These are phyloP conservation scores for Polylopha cassiicola DNA, from an alignment of 2,888 invertebrate genomes.

Conservation along the genomic window DNA sequence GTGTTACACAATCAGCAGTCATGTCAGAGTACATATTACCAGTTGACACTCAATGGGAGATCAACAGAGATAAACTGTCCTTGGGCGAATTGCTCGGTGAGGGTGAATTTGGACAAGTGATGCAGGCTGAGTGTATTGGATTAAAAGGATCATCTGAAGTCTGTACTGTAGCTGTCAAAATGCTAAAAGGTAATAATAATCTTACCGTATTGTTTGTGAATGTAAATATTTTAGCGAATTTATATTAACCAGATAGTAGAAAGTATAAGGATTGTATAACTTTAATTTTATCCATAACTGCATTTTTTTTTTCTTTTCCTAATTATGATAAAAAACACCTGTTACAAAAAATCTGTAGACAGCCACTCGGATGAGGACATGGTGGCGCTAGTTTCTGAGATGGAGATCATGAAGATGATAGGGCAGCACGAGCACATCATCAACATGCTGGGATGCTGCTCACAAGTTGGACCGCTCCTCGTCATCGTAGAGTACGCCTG, in stretches of 20 bases:
- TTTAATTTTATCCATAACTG: too few relatives aligned
- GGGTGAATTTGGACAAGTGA: not conserved
- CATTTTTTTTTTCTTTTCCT: not conserved
- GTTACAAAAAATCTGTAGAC: constrained; percentile 81
- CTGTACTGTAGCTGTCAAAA: not conserved
- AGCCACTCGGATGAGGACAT: constrained; percentile 98
- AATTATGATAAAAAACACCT: too few relatives aligned
- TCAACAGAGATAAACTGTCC: not conserved
- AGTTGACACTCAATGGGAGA: not conserved
- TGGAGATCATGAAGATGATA: constrained; percentile 99
- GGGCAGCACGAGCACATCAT: constrained; percentile 98
- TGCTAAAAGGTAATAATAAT: constrained; percentile 80
- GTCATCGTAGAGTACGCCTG: constrained; percentile 94
- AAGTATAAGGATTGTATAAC: too few relatives aligned
- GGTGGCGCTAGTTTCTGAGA: constrained; percentile 97
- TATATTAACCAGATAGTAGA: too few relatives aligned
- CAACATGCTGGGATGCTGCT: constrained; percentile 96
- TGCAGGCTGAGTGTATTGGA: not conserved
- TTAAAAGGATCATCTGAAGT: not conserved
- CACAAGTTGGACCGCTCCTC: constrained; percentile 91
- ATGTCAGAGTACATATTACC: constrained; percentile 70
- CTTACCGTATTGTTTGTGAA: constrained; percentile 97
- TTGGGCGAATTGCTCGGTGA: not conserved
- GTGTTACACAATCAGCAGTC: constrained; percentile 81
- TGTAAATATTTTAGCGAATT: constrained; percentile 98